Conservation (phyloP, 2,797 vertebrate species). For the Cetoscarus ocellatus region DNA sequence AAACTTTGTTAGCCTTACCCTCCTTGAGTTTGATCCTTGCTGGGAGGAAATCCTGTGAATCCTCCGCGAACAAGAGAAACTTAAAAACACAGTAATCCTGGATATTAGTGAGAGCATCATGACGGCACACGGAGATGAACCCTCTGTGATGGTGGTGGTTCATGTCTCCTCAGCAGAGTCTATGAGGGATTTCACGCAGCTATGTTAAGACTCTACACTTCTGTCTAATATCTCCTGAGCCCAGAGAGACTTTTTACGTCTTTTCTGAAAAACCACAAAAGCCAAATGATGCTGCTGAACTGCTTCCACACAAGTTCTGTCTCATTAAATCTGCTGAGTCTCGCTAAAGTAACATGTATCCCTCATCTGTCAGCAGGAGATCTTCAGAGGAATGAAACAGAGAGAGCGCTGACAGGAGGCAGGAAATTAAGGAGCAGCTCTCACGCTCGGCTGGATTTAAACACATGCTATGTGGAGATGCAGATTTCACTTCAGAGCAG, state of each 20-base stretch:
- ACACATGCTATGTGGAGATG: slow-evolving; percentile 47
- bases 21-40: slow-evolving; percentile 7
- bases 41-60: slow-evolving; percentile 31
- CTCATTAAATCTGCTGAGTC: slow-evolving; percentile 46
- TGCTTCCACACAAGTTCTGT: slow-evolving; percentile 37
- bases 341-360: slow-evolving; percentile 42
- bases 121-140: slow-evolving; percentile 12
- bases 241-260: slow-evolving; percentile 25
- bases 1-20: neutral
- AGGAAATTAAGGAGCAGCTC: slow-evolving; percentile 57
- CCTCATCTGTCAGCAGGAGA: slow-evolving; percentile 49
- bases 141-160: neutral
- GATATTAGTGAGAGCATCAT: slow-evolving; percentile 35
- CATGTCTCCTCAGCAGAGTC: slow-evolving; percentile 7
- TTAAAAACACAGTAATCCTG: slow-evolving; percentile 27
- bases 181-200: slow-evolving; percentile 36
- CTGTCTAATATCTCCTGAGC: slow-evolving; percentile 38
- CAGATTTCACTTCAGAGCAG: slow-evolving; percentile 39
- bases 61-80: slow-evolving; percentile 2
- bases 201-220: slow-evolving; percentile 44
- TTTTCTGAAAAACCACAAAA: slow-evolving; percentile 4
- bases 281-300: slow-evolving; percentile 6
- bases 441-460: slow-evolving; percentile 51
- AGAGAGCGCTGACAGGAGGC: slow-evolving; percentile 23
- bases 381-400: slow-evolving; percentile 34